A percentile compares a stretch with the other conserved stretches of the same genome.
Conservation (phyloP, 2,888 invertebrate genomes). For the Nematopogon swammerdamellus region DNA sequence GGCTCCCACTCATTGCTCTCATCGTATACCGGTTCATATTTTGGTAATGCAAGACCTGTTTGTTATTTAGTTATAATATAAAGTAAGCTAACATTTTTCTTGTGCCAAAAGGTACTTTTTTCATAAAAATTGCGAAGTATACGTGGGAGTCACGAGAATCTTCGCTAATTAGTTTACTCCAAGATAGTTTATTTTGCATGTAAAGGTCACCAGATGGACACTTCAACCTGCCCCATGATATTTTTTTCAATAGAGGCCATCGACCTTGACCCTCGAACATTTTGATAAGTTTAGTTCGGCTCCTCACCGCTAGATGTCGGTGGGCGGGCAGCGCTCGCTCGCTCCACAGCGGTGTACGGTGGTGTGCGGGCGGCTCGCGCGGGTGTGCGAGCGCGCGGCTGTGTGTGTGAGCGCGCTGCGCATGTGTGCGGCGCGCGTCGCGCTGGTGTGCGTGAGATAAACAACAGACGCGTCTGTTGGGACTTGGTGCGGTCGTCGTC, state of each 20-base stretch:
- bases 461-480: conserved; percentile 16
- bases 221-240: neutral
- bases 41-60: no score
- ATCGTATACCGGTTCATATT: no score
- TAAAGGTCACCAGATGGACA: no score
- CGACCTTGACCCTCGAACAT: conserved; percentile 36
- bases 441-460: neutral
- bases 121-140: neutral
- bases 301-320: conserved; percentile 38
- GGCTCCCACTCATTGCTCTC: no score
- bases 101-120: neutral
- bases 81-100: no score
- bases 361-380: conserved; percentile 13
- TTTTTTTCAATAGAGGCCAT: conserved; percentile 8
- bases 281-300: conserved; percentile 9
- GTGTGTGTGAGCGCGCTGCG: neutral
- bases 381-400: conserved; percentile 21
- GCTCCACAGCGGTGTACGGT: conserved; percentile 1
- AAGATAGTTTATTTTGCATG: neutral
- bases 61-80: no score
- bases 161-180: neutral
- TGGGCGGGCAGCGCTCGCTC: neutral
- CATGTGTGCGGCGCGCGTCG: neutral
- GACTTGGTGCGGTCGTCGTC: conserved; percentile 15
- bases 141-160: neutral